phyloP scores from a whole-genome alignment of 1,140 invertebrate genomes.

The Drosophila persimilis region DNA sequence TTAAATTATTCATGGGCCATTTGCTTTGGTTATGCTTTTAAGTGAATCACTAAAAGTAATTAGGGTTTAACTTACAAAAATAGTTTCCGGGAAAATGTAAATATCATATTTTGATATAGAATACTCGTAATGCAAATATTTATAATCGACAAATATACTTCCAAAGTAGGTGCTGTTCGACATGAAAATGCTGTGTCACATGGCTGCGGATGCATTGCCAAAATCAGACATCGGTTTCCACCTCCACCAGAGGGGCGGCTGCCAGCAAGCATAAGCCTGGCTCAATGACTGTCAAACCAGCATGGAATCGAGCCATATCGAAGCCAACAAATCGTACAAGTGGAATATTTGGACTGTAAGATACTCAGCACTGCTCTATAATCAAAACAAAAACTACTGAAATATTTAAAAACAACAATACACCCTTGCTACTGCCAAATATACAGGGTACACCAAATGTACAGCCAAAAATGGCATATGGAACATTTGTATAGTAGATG shows the following conservation, averaged over 20 bases:
- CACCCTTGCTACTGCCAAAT: not conserved
- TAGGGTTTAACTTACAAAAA: slow-evolving; percentile 15
- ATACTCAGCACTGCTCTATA: not conserved
- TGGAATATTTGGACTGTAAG: not conserved
- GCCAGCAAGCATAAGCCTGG: slow-evolving; percentile 57
- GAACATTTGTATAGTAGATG: slow-evolving; percentile 18
- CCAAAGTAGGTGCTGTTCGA: slow-evolving; percentile 32
- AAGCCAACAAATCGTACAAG: not conserved
- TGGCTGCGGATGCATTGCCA: slow-evolving; percentile 40
- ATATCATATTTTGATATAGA: slow-evolving; percentile 1
- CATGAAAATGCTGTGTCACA: slow-evolving; percentile 36
- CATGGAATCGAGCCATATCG: slow-evolving; percentile 28
- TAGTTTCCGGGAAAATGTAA: not conserved
- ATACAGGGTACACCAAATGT: slow-evolving; percentile 27
- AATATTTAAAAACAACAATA: not conserved
- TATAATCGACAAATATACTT: slow-evolving; percentile 4
- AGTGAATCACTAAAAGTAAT: slow-evolving; percentile 32
- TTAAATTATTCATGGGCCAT: slow-evolving; percentile 42
- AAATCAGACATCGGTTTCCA: slow-evolving; percentile 40
- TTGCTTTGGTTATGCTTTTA: slow-evolving; percentile 26
- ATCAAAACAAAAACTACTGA: too few relatives aligned
- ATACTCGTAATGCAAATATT: slow-evolving; percentile 8
- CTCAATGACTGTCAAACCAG: slow-evolving; percentile 63
- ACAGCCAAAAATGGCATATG: slow-evolving; percentile 57
- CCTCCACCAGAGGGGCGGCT: slow-evolving; percentile 22